phyloP scores from a whole-genome alignment of 1,140 invertebrate genomes.

The Musca domestica region DNA sequence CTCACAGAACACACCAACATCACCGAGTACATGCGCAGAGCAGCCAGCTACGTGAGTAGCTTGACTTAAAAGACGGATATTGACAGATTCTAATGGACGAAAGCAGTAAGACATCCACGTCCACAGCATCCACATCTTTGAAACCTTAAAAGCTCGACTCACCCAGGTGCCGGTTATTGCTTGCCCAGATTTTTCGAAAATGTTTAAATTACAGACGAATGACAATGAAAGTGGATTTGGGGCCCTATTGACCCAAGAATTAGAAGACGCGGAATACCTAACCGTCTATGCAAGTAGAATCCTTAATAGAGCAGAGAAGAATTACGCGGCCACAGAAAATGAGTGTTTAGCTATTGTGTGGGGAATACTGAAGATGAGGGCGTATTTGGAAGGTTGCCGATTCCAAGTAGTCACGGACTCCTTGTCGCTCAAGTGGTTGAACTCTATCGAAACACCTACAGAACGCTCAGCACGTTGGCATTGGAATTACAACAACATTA shows the following conservation, averaged over 20 bases:
- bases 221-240: constrained; percentile 35
- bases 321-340: constrained; percentile 54
- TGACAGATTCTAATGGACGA: neutral
- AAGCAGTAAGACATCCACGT: neutral
- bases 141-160: constrained; percentile 23
- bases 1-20: too few relatives aligned
- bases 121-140: constrained; percentile 15
- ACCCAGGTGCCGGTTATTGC: constrained; percentile 31
- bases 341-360: constrained; percentile 59
- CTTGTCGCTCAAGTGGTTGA: too few relatives aligned
- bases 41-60: neutral
- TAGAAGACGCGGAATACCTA: constrained; percentile 27
- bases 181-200: constrained; percentile 28
- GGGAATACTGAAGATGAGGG: constrained; percentile 54
- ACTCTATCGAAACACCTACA: constrained; percentile 39
- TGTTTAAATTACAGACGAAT: constrained; percentile 30
- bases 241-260: constrained; percentile 33
- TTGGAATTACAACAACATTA: constrained; percentile 10
- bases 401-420: constrained; percentile 38
- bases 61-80: neutral
- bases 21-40: too few relatives aligned
- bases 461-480: constrained; percentile 29
- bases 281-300: constrained; percentile 50
- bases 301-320: constrained; percentile 51
- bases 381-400: constrained; percentile 46